Evolutionary conservation across 2,113 vertebrate genomes (phyloP).

Genomic region (Donacobius atricapilla): DNA sequence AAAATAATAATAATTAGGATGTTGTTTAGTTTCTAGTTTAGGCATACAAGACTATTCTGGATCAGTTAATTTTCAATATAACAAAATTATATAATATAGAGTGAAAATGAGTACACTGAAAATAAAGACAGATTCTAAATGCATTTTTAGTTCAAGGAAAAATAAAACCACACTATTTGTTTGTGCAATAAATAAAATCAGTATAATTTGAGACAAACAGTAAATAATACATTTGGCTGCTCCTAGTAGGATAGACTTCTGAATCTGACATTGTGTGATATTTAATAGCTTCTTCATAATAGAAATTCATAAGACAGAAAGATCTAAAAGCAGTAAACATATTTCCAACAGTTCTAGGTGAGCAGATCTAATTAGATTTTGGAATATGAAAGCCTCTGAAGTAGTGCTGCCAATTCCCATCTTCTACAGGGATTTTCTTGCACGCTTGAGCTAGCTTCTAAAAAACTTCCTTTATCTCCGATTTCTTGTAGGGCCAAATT

Average conservation of each 20-base stretch:
- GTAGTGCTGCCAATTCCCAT: not conserved
- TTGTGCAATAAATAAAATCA: slow-evolving; percentile 4
- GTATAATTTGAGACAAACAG: slow-evolving; percentile 4
- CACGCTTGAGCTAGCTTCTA: not conserved
- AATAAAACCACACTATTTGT: not conserved
- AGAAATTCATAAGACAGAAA: slow-evolving; percentile 12
- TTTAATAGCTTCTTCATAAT: slow-evolving; percentile 27
- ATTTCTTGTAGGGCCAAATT: not conserved
- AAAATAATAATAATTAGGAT: not conserved
- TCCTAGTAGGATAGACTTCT: not conserved
- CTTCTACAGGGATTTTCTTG: slow-evolving; percentile 12
- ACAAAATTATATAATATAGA: not conserved
- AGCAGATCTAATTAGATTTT: slow-evolving; percentile 48
- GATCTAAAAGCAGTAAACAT: slow-evolving; percentile 49
- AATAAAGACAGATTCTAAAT: slow-evolving; percentile 5
- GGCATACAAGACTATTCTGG: not conserved
- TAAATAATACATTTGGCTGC: slow-evolving; percentile 36
- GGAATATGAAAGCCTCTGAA: slow-evolving; percentile 49
- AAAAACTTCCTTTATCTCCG: not conserved
- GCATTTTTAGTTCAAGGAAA: not conserved
- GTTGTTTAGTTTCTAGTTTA: not conserved
- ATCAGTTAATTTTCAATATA: not conserved
- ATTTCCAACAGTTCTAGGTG: slow-evolving; percentile 28
- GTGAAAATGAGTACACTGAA: not conserved
- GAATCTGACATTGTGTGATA: slow-evolving; percentile 13